Base-by-base conservation (phyloP, 2,113 vertebrate species). In the Chelonoidis abingdonii region DNA sequence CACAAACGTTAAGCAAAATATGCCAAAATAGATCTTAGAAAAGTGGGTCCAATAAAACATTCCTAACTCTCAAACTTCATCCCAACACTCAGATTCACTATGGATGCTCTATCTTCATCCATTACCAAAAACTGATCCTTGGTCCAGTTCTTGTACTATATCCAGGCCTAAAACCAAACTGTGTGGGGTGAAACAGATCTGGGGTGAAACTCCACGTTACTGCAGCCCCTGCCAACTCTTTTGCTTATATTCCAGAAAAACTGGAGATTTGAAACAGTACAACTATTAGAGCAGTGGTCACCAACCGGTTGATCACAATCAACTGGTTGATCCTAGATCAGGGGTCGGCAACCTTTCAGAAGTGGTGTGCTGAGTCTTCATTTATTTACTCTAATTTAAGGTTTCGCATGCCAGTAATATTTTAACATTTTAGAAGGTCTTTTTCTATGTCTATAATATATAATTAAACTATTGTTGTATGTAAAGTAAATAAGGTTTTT, bases 1-100 rank as follows among this genome's bases (percentile, higher is more conserved):
- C 53, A 84, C 8, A 50, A 44, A 31, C 75, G 83, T 89, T 57
- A 93, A 89, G 31, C 35, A 92, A 95, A 93, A 88, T 11, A 84
- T 54, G 19, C 56, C 80, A 93, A 92, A 93, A 86, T 3, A 86
- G 16, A 90, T 69, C 53, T 85, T 57, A 92, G 78, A 85, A 87
- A 89, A 95, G 76, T 31, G 3, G 16, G 49, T 81, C 38, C 65
- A 41, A 88, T 7, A 89, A 84, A 94, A 83, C 59, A 93, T 80
- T 93, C 8, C 31, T 0, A 92, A 80, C 2, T 86, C 62, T 24
- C 35, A 83, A 78, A 75, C 87, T 89, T 78, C 75, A 38, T 86
- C 5, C 29, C 49, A 50, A 56, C 27, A 80, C 10, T 25, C 13
- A 78, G 75, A 89, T 94, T 75, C 69, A 65, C 49, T n/a, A 86